Conservation (phyloP, 2,797 vertebrate species). For the Melanotaenia parkinsoni region DNA sequence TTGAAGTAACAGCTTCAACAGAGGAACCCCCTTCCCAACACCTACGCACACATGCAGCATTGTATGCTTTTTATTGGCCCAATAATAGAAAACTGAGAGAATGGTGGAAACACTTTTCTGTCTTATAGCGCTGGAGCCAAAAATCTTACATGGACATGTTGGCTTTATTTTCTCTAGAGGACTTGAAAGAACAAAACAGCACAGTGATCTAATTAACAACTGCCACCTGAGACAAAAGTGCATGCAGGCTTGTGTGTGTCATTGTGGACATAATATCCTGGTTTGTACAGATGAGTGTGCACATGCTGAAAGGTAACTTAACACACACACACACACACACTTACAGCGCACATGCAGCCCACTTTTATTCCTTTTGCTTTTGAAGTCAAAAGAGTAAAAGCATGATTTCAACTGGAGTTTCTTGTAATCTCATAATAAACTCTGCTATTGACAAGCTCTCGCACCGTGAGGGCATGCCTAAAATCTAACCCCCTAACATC, state of each 20-base stretch:
- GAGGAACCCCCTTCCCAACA: slow-evolving; percentile 16
- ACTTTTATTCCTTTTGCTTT: slow-evolving; percentile 19
- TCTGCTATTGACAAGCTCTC: slow-evolving; percentile 37
- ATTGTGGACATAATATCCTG: slow-evolving; percentile 16
- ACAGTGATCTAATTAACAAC: slow-evolving; percentile 70
- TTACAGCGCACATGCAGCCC: slow-evolving; percentile 3
- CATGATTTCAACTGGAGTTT: slow-evolving; percentile 28
- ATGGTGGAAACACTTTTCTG: slow-evolving; percentile 58
- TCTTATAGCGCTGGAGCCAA: slow-evolving; percentile 53
- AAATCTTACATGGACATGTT: slow-evolving; percentile 67
- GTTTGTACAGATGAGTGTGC: slow-evolving; percentile 11
- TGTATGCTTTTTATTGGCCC: slow-evolving; percentile 75
- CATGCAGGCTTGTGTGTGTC: slow-evolving; percentile 13
- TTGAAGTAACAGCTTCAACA: slow-evolving; percentile 42
- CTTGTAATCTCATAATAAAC: slow-evolving; percentile 56
- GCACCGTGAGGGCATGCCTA: slow-evolving; percentile 40
- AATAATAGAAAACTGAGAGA: slow-evolving; percentile 70
- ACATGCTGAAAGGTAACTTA: background rate
- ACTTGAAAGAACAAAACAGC: slow-evolving; percentile 51
- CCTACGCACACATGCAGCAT: slow-evolving; percentile 19
- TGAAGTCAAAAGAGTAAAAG: slow-evolving; percentile 45
- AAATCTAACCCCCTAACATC: slow-evolving; percentile 68
- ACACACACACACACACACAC: background rate
- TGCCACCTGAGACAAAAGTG: slow-evolving; percentile 49
- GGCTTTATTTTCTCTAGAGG: slow-evolving; percentile 64